Percentiles rank a stretch among this genome's conserved stretches.
phyloP scores from a whole-genome alignment of 1,140 invertebrate genomes.

The Dreissena polymorpha region DNA sequence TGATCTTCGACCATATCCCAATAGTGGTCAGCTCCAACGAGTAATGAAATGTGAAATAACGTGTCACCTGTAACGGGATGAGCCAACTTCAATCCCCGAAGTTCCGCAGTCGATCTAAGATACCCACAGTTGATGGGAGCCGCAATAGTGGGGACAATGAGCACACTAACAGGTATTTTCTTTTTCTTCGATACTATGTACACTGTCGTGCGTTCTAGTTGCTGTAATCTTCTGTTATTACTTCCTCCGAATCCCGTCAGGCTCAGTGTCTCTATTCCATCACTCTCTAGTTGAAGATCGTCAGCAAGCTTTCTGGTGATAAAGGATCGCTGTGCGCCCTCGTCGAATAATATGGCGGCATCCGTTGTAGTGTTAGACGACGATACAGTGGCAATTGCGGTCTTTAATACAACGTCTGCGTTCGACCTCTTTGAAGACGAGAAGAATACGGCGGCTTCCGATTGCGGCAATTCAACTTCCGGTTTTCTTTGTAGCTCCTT shows the following conservation, averaged over 20 bases:
- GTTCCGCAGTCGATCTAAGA: background rate
- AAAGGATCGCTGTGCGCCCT: too few species aligned
- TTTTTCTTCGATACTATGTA: background rate
- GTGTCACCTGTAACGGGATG: constrained; percentile 8
- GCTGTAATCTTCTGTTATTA: background rate
- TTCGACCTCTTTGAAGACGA: too few species aligned
- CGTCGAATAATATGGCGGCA: constrained; percentile 3
- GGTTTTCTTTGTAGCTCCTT: too few species aligned
- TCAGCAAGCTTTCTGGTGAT: too few species aligned
- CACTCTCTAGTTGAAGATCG: background rate
- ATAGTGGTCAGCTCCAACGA: background rate
- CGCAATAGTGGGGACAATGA: background rate
- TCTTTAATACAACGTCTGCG: too few species aligned
- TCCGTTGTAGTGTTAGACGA: background rate
- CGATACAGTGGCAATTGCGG: too few species aligned
- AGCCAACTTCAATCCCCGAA: background rate
- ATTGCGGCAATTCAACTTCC: too few species aligned
- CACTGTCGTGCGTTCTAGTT: background rate
- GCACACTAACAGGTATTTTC: constrained; percentile 1
- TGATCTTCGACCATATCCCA: background rate
- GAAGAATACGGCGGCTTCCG: too few species aligned
- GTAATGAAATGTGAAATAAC: background rate
- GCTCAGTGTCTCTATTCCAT: background rate
- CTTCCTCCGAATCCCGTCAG: background rate
- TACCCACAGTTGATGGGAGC: background rate